phyloP scores from a whole-genome alignment of 2,888 invertebrate species.

The Orthosia cruda region DNA sequence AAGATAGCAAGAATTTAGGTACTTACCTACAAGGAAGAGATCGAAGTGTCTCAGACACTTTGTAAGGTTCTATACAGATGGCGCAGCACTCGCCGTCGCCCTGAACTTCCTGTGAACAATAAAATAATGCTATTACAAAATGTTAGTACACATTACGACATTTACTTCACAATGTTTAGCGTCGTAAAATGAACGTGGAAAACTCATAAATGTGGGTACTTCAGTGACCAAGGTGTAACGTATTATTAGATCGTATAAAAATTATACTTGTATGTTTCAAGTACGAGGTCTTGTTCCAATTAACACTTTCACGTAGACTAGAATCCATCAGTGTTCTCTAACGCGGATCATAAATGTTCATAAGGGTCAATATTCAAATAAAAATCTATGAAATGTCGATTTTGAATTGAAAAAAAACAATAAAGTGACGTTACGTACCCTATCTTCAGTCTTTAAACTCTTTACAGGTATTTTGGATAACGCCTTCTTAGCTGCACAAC shows the following conservation, averaged over 20 bases:
- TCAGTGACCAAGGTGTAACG: not conserved
- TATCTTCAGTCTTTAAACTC: slow-evolving; percentile 96
- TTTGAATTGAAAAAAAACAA: too few species aligned
- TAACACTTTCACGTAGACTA: too few species aligned
- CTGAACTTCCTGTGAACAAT: slow-evolving; percentile 93
- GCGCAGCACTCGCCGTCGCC: slow-evolving; percentile 98
- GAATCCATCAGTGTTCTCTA: too few species aligned
- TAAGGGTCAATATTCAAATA: too few species aligned
- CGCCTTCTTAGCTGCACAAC: slow-evolving; percentile 98
- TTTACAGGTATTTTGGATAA: slow-evolving; percentile 98
- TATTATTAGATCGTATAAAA: slow-evolving; percentile 4
- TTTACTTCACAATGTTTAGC: not conserved
- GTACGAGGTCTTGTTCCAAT: too few species aligned
- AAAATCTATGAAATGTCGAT: too few species aligned
- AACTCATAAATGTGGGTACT: not conserved
- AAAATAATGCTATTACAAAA: slow-evolving; percentile 23
- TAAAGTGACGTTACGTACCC: slow-evolving; percentile 90
- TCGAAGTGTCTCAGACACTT: slow-evolving; percentile 96
- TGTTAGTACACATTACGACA: slow-evolving; percentile 7
- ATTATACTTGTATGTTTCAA: not conserved
- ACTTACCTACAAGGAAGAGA: slow-evolving; percentile 97
- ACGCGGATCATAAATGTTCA: too few species aligned
- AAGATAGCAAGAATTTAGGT: too few species aligned
- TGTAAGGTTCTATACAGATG: slow-evolving; percentile 98
- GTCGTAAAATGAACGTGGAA: not conserved